Conservation (phyloP, 2,888 invertebrate species). For the Eupeodes latifasciatus region DNA sequence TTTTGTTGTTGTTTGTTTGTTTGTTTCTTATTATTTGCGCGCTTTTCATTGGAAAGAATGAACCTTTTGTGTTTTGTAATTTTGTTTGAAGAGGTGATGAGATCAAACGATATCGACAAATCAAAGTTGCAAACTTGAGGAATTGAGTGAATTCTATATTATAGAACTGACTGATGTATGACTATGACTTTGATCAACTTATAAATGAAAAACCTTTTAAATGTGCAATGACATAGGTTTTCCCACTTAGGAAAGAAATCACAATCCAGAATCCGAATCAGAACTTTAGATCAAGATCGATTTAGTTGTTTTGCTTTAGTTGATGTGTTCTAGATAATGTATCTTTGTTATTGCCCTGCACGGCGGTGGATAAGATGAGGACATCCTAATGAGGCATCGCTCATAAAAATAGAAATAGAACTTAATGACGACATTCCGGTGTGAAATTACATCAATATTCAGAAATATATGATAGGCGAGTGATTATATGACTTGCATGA, state of each 20-base stretch:
- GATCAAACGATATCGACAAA: conserved; percentile 76
- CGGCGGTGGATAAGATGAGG: neutral
- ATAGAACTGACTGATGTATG: neutral
- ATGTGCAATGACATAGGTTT: conserved; percentile 62
- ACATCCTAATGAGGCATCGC: conserved; percentile 60
- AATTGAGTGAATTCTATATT: conserved; percentile 32
- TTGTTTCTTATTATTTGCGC: conserved; percentile 7
- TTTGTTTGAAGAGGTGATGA: conserved; percentile 68
- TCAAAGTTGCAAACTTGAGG: conserved; percentile 64
- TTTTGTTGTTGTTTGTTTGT: conserved; percentile 14
- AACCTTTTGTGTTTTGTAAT: conserved; percentile 52
- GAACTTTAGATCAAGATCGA: conserved; percentile 59
- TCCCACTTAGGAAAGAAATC: conserved; percentile 57
- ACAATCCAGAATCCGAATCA: neutral
- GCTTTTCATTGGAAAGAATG: conserved; percentile 8
- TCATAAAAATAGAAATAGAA: conserved; percentile 54
- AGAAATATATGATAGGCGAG: no score
- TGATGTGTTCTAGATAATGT: conserved; percentile 45
- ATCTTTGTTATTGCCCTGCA: conserved; percentile 11
- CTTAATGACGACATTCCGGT: conserved; percentile 70
- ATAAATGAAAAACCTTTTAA: conserved; percentile 50
- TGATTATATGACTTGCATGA: neutral
- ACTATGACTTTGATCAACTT: neutral
- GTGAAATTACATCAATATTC: conserved; percentile 55
- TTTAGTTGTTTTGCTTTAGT: conserved; percentile 19